Conservation (phyloP, 2,113 vertebrate genomes). For the Muntiacus muntjak region DNA sequence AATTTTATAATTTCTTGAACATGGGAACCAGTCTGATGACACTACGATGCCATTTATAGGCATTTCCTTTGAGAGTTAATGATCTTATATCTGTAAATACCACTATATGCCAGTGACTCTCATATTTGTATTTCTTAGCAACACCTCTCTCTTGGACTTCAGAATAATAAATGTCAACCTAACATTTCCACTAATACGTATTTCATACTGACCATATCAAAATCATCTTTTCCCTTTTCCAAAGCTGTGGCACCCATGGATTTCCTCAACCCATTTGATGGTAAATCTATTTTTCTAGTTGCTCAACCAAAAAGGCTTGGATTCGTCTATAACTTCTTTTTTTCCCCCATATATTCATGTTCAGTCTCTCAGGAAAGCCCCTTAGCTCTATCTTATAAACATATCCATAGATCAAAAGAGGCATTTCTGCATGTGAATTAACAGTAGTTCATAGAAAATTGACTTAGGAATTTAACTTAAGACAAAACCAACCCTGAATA, state of each 20-base stretch:
- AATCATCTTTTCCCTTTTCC: background rate
- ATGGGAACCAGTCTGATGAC: background rate
- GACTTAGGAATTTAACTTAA: background rate
- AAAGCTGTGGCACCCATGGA: background rate
- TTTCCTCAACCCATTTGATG: background rate
- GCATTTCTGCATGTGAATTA: background rate
- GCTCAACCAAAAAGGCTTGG: background rate
- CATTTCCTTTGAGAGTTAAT: background rate
- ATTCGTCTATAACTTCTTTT: background rate
- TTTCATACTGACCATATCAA: background rate
- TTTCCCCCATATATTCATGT: background rate
- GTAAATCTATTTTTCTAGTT: background rate
- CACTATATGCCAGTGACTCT: background rate
- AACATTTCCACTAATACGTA: background rate
- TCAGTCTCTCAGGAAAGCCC: background rate
- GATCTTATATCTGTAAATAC: background rate
- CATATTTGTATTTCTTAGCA: background rate
- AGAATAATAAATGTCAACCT: background rate
- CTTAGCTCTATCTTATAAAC: background rate
- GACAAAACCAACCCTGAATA: background rate
- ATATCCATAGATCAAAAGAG: background rate
- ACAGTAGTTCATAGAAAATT: background rate
- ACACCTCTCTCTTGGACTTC: background rate
- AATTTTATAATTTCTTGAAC: background rate
- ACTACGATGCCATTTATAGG: background rate